phyloP scores from a whole-genome alignment of 2,797 vertebrate species.

The Oophaga sylvatica region DNA sequence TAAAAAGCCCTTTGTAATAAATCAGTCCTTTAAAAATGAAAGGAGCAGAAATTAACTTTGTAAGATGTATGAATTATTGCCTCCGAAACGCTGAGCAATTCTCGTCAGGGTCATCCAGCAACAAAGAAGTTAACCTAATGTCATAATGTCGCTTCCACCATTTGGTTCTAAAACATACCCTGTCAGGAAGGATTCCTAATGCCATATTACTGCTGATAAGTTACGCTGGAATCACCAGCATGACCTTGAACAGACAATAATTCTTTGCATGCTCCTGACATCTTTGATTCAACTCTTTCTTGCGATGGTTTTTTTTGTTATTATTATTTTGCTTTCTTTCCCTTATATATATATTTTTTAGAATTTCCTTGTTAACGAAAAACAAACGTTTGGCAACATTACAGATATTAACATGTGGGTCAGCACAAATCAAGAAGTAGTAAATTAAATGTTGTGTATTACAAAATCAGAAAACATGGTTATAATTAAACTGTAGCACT shows the following conservation, averaged over 20 bases:
- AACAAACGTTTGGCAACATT: constrained; percentile 44
- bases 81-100: constrained; percentile 39
- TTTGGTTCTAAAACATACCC: constrained; percentile 60
- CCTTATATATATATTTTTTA: not conserved
- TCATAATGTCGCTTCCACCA: constrained; percentile 59
- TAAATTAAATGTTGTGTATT: constrained; percentile 50
- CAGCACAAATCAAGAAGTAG: constrained; percentile 43
- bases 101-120: constrained; percentile 55
- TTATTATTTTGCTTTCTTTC: constrained; percentile 13
- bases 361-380: not conserved
- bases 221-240: constrained; percentile 51
- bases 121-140: constrained; percentile 59
- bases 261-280: constrained; percentile 62
- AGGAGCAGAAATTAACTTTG: constrained; percentile 43
- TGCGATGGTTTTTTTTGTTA: constrained; percentile 8
- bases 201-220: constrained; percentile 54
- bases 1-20: constrained; percentile 48
- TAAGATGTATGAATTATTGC: constrained; percentile 50
- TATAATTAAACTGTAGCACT: constrained; percentile 62
- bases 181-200: constrained; percentile 62
- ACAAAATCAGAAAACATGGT: constrained; percentile 55
- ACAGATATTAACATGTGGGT: constrained; percentile 54
- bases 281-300: constrained; percentile 57
- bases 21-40: constrained; percentile 45
- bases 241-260: constrained; percentile 64